These are phyloP conservation scores for Drosophila elegans DNA, from an alignment of 1,140 invertebrate genomes.

Conservation along the genomic window DNA sequence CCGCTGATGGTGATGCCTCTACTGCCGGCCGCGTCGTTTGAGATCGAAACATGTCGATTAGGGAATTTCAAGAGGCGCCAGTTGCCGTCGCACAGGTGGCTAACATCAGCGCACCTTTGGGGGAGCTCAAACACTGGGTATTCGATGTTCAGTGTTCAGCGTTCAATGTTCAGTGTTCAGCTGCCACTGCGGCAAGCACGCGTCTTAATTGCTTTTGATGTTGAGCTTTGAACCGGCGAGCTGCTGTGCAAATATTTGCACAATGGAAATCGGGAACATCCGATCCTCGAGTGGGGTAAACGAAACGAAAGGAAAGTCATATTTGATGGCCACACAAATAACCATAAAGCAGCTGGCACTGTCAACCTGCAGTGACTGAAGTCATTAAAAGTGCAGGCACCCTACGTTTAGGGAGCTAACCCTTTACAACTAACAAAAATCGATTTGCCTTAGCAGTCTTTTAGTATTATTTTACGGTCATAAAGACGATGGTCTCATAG, in stretches of 20 bases:
- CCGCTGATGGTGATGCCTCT: slow-evolving; percentile 18
- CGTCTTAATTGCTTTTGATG: slow-evolving; percentile 84
- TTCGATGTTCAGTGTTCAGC: slow-evolving; percentile 29
- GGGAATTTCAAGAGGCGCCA: slow-evolving; percentile 84
- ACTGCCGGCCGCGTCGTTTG: slow-evolving; percentile 67
- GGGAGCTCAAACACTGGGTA: slow-evolving; percentile 42
- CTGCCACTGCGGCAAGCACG: slow-evolving; percentile 62
- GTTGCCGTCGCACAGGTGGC: slow-evolving; percentile 75
- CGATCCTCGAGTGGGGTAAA: slow-evolving; percentile 32
- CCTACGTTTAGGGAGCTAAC: background rate
- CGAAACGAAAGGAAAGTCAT: slow-evolving; percentile 30
- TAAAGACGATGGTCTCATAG: background rate
- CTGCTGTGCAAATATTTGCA: slow-evolving; percentile 68
- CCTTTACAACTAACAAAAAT: slow-evolving; percentile 22
- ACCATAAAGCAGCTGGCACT: slow-evolving; percentile 18
- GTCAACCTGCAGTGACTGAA: background rate
- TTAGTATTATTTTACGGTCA: slow-evolving; percentile 6
- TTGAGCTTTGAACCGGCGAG: slow-evolving; percentile 78
- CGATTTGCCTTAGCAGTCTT: slow-evolving; percentile 2
- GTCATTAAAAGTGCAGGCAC: slow-evolving; percentile 10
- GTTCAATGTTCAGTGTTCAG: slow-evolving; percentile 28
- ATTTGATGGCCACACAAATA: slow-evolving; percentile 34
- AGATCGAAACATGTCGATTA: slow-evolving; percentile 84
- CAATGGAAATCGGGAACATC: slow-evolving; percentile 31
- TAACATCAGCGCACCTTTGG: slow-evolving; percentile 72